Base-by-base conservation (phyloP, 2,888 invertebrate species). In the Anarsia innoxiella region DNA sequence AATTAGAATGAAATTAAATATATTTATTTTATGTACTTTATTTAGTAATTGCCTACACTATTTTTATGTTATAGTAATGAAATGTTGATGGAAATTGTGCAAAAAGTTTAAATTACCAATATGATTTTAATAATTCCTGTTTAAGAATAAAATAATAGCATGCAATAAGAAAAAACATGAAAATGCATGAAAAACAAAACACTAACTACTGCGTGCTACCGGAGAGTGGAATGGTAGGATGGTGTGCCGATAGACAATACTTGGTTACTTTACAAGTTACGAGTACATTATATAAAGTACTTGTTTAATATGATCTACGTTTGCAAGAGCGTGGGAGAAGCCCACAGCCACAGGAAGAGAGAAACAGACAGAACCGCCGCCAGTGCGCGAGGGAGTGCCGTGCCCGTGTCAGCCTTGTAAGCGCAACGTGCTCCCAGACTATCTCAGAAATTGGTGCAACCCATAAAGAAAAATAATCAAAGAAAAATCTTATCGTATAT, bases 331-430 rank as follows among this genome's bases (percentile, higher is more conserved):
- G 73, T 76, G 82, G 80, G 77, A 48, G 62, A 72, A 70, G 70
- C 78, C 82, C 83, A 77, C 79, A 72, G 77, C 84, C 86, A 85
- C 86, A 85, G 86, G 79, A 84, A 85, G 85, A 86, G 86, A 85
- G 85, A 77, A 82, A 84, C 86, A 86, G 86, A 84, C 84, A 83
- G 80, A 77, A 72, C 84, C 84, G 74, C 82, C 84, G 84, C 76
- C 75, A 79, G 82, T 78, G 82, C 79, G 77, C 75, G 74, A 66
- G 72, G 66, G 62, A 62, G 76, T 74, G 79, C 72, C 69, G 76
- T 72, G 74, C 76, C 75, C 71, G 74, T 73, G 77, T 71, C 60
- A 77, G 79, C 79, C 66, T 68, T 71, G 71, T 71, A 75, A 80
- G 78, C 79, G 55, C 51, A 44, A 69, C 62, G 83, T 83, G 80